Percentiles rank a stretch among this genome's conserved stretches.
Conservation (phyloP, 1,140 invertebrate genomes). For the Bombyx mandarina region DNA sequence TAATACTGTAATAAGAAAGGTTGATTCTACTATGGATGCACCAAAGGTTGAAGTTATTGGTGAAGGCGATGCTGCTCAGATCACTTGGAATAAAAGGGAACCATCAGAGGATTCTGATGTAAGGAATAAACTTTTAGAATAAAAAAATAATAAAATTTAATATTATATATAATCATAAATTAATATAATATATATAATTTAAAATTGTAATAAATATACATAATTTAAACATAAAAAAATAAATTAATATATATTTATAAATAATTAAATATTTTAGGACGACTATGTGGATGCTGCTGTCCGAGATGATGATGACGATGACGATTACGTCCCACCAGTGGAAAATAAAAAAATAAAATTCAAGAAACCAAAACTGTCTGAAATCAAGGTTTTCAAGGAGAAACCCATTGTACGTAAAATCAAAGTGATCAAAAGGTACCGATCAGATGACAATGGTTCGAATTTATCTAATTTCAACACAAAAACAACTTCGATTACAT, state of each 20-base stretch:
- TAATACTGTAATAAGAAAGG: constrained; percentile 58
- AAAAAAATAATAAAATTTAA: too few species aligned
- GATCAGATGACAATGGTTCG: constrained; percentile 27
- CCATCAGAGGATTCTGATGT: constrained; percentile 29
- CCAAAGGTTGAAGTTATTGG: constrained; percentile 12
- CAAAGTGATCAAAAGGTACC: constrained; percentile 37
- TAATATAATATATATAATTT: too few species aligned
- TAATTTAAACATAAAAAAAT: too few species aligned
- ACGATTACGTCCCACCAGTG: constrained; percentile 51
- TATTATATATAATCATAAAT: too few species aligned
- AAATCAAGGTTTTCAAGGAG: constrained; percentile 50
- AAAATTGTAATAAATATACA: too few species aligned
- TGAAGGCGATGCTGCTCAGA: constrained; percentile 10
- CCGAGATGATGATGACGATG: constrained; percentile 51
- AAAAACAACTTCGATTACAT: constrained; percentile 47
- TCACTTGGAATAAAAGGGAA: constrained; percentile 12
- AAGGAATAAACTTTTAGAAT: constrained; percentile 16
- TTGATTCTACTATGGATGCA: constrained; percentile 32
- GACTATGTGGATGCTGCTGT: constrained; percentile 53
- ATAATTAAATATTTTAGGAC: constrained; percentile 25
- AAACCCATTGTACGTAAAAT: constrained; percentile 48
- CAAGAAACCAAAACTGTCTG: constrained; percentile 56
- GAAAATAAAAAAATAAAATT: constrained; percentile 49
- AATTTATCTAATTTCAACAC: constrained; percentile 22
- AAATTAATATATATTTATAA: neutral